These are phyloP conservation scores for Agrotis puta DNA, from an alignment of 2,888 invertebrate species.

Conservation along the genomic window DNA sequence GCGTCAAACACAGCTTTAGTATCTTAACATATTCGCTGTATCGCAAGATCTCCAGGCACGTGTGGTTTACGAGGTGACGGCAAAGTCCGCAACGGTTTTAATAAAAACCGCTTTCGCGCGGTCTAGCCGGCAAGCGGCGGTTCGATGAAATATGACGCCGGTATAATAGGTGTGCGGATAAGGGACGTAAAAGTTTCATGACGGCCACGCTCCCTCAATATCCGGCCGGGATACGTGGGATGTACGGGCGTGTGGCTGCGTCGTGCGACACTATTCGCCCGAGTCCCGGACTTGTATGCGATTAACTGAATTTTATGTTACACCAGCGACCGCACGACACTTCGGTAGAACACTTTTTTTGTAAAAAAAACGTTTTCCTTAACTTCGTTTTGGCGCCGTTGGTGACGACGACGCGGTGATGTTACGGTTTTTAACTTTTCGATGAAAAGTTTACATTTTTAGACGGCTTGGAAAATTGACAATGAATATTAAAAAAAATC, in stretches of 20 bases:
- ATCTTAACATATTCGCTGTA: constrained; percentile 51
- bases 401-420: constrained; percentile 1
- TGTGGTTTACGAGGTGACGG: constrained; percentile 72
- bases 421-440: constrained; percentile 2
- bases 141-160: constrained; percentile 73
- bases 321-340: constrained; percentile 49
- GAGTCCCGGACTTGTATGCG: constrained; percentile 57
- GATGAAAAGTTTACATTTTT: neutral
- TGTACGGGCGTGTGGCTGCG: constrained; percentile 23
- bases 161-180: constrained; percentile 72
- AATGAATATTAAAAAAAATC: too few species aligned
- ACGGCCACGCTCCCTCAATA: constrained; percentile 70
- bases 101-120: constrained; percentile 68
- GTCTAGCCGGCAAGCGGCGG: constrained; percentile 58
- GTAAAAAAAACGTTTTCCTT: constrained; percentile 36
- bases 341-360: constrained; percentile 23
- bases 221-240: constrained; percentile 66
- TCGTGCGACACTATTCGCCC: constrained; percentile 54
- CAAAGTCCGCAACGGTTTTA: constrained; percentile 68
- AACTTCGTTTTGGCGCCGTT: constrained; percentile 40
- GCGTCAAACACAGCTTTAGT: constrained; percentile 24
- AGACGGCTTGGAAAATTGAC: too few species aligned
- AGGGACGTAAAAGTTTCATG: constrained; percentile 79
- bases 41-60: constrained; percentile 57
- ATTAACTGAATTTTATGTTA: constrained; percentile 68